Evolutionary conservation across 2,113 vertebrate genomes (phyloP).

Genomic region (Haemorhous mexicanus): DNA sequence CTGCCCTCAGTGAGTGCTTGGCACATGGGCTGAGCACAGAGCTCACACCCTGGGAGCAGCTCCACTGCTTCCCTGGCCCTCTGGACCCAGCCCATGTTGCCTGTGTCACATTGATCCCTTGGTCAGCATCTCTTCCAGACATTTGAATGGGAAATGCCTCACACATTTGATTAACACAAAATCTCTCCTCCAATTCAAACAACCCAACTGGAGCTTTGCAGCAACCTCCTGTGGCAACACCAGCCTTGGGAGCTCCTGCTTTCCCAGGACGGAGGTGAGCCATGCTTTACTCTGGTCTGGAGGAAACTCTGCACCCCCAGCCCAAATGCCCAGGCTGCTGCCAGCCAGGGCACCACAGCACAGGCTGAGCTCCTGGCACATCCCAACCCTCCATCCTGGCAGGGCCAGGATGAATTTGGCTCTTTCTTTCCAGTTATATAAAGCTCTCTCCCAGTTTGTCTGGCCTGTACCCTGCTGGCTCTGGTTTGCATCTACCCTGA

Average conservation of each 20-base stretch:
- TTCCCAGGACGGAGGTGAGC: not conserved
- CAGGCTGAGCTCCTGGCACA: not conserved
- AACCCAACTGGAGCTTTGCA: not conserved
- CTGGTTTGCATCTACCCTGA: not conserved
- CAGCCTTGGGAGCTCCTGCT: not conserved
- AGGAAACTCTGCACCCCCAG: not conserved
- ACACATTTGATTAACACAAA: not conserved
- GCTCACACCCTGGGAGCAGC: not conserved
- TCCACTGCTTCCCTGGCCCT: not conserved
- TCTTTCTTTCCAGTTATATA: not conserved
- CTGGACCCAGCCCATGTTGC: not conserved
- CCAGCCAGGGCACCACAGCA: not conserved
- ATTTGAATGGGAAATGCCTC: not conserved
- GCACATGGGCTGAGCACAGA: not conserved
- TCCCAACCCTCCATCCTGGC: not conserved
- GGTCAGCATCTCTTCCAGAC: not conserved
- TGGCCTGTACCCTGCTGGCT: not conserved
- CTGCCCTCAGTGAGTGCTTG: not conserved
- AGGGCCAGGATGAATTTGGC: not conserved
- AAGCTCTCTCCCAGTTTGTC: not conserved
- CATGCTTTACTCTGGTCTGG: fast-evolving
- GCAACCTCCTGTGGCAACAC: not conserved
- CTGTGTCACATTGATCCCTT: not conserved
- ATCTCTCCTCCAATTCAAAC: not conserved
- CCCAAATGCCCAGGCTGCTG: not conserved